Evolutionary conservation across 2,888 invertebrate genomes (phyloP), one percentile per base, ranked within the genome.

Genomic region (Phyllotreta cruciferae): DNA sequence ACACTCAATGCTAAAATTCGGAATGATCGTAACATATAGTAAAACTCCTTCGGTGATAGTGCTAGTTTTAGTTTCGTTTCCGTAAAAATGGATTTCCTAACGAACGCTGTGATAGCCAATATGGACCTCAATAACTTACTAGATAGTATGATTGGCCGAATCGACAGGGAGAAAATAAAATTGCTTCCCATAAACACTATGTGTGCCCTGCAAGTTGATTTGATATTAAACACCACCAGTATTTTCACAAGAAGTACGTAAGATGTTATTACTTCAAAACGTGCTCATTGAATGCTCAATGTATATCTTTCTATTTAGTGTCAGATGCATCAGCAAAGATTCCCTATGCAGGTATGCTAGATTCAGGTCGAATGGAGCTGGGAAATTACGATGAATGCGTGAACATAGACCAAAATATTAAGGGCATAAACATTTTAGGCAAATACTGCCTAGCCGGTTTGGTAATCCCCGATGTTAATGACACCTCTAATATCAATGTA

Each of bases 381-480:
- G 74, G 74, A 41, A 67, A 70, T 56, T 74, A 61, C 52, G 70
- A 72, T 38, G 64, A 73, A 65, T 74, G 74, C 56, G 13, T 73
- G 14, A 39, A 56, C 6, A 62, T 71, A 8, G 63, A 70, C 53
- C 45, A 58, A n/a, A 36, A 2, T n/a, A 13, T 57, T 3, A 49
- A 60, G 10, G 58, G 55, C 8, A 47, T 37, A 6, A 62, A 56
- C 37, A 50, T 69, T 14, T 57, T 67, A 35, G 70, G 70, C 36
- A 67, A 69, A 62, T 63, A 69, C 54, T 69, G 70, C 42, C 11
- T 54, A 44, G 50, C 62, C 8, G 64, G 66, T 3, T 50, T 68
- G 9, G 47, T 68, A 7, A 45, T 66, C 37, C 66, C 66, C 7
- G 66, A 66, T 56, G n/a, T 56, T 7, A 45, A 35, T 2, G 56